Evolutionary conservation across 1,140 invertebrate species (phyloP), one percentile per base, ranked within the genome.

Genomic region (Lordiphosa clarofinis): DNA sequence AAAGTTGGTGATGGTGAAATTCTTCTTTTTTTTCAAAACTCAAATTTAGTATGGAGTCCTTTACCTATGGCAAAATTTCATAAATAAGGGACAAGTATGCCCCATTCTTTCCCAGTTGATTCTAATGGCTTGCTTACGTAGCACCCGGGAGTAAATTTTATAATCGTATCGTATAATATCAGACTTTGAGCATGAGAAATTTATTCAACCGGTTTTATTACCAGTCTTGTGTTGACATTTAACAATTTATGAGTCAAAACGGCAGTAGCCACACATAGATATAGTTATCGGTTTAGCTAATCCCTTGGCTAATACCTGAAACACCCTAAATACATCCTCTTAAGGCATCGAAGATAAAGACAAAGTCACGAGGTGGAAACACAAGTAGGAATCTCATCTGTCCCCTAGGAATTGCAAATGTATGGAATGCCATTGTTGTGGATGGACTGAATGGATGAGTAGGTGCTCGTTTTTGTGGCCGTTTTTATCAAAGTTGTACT

Each of bases 91-190:
- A 24, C 21, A 4, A 6, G 4, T 21, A 4, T 21, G 21, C 21
- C 21, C 21, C 21, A 4, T 1, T 21, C 24, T 28, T n/a, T n/a
- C n/a, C n/a, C n/a, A n/a, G 5, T 28, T 5, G n/a, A 4, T 7
- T 49, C 56, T 44, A 53, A 52, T 42, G 15, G 58, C 12, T 13
- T 81, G 55, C 62, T 81, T 69, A 69, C 76, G 73, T 73, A 56
- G 50, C 47, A 37, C 42, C 39, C 68, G 52, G 64, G 55, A 68
- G 59, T 59, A 58, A 54, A 38, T 31, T 84, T 82, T 84, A 82
- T 78, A 60, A 63, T 57, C 79, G 56, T 72, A 70, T 84, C 73
- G 63, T 78, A 84, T 82, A 78, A 84, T 82, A 84, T 82, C 78
- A 84, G 76, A 55, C 78, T 69, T 84, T 76, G 49, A 39, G 60